Evolutionary conservation across 2,888 invertebrate species (phyloP).

Genomic region (Lasioglossum pauxillum): DNA sequence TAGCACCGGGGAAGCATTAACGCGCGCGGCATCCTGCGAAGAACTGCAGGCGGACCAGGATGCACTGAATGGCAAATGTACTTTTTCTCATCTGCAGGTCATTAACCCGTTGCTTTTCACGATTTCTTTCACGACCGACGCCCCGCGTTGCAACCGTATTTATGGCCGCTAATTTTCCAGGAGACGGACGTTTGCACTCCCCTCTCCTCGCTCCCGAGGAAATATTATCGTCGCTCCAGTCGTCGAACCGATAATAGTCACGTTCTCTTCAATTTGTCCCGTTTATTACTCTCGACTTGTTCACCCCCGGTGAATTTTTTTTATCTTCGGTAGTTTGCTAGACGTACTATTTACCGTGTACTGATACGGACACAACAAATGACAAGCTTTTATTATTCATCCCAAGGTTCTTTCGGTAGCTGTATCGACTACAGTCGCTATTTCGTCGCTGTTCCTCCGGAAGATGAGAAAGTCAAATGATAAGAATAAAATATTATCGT

Average conservation of each 20-base stretch:
- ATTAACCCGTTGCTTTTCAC: conserved; percentile 10
- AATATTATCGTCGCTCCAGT: neutral
- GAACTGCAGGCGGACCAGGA: neutral
- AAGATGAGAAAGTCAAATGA: neutral
- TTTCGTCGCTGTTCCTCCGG: neutral
- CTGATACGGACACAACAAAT: neutral
- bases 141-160: neutral
- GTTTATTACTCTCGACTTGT: neutral
- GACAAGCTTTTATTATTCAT: neutral
- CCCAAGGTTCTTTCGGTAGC: neutral
- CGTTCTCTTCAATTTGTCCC: neutral
- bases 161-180: neutral
- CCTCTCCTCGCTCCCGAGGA: neutral
- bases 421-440: neutral
- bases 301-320: neutral
- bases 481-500: neutral
- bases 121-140: conserved; percentile 3
- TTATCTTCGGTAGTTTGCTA: neutral
- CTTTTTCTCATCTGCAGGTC: neutral
- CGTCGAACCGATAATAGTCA: neutral
- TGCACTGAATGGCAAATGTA: conserved; percentile 1
- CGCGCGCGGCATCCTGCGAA: neutral
- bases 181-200: neutral
- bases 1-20: neutral
- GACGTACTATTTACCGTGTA: neutral